Base-by-base conservation (phyloP, 1,140 invertebrate genomes). In the Trichonephila inaurata region DNA sequence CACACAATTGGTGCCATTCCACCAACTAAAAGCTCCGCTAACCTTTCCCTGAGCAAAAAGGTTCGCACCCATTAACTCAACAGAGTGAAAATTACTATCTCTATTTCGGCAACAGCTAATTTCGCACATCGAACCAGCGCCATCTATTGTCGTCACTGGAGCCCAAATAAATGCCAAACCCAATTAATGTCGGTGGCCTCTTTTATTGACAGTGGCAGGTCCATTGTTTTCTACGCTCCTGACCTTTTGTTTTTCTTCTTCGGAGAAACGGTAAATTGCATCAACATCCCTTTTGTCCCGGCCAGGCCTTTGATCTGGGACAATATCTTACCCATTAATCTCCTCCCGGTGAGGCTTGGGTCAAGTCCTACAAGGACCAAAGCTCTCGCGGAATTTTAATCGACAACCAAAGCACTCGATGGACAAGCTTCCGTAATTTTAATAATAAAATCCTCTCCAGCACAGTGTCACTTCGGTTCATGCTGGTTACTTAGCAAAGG, bases 141-240 rank as follows among this genome's bases (percentile, higher is more conserved):
- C 87, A 89, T 89, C 87, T 89, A 89, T 89, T 58, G 62, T 89
- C 61, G 64, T 89, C 87, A 66, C 28, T 28, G 7, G 62, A 64
- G 14, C 62, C 19, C 33, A 62, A 89, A 89, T 89, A 89, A 89
- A 89, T 72, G 87, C 87, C 87, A 89, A 89, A 89, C 28, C 87
- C 62, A 89, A 89, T 89, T 89, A 89, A 89, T 66, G 87, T 64
- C 33, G 62, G 24, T 21, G 69, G 62, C 18, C 62, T 51, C 82
- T 89, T 89, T 89, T 89, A 89, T 69, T 89, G 87, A 89, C 87
- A 89, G 14, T 69, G 87, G 64, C 87, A 69, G 61, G 87, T 89
- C 87, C 62, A 64, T 89, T 89, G 87, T 89, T 89, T 89, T 72
- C 87, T n/a, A 44, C 64, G 64, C 87, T 28, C 87, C 62, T 69